Base-by-base conservation (phyloP, 2,113 vertebrate genomes). In the Rhabdomys dilectus region DNA sequence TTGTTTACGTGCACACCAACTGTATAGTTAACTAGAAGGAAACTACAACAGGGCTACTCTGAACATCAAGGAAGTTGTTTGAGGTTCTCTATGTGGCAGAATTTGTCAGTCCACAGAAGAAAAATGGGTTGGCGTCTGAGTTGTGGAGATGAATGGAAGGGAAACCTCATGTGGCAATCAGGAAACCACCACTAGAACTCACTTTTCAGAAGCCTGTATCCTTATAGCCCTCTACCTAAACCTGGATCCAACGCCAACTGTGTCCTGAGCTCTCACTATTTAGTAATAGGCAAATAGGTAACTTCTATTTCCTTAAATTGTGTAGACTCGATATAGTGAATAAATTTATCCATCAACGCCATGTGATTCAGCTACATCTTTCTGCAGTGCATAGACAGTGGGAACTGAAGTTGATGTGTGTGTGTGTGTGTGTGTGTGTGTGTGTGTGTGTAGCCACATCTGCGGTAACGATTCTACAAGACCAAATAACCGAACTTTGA, bases 21-120 rank as follows among this genome's bases (percentile, higher is more conserved):
- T n/a, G 72, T 58, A 31, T 53, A 75, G 60, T 60, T 77, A 76
- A 85, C 76, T 45, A 86, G 76, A 48, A 29, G 75, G 42, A 95
- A 96, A 94, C 94, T 92, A 93, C 95, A 76, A 26, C 56, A 92
- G 87, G 42, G 45, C 17, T 81, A 64, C 53, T 66, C 73, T 88
- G 60, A 97, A 42, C 8, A 64, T 68, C 11, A 45, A 95, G 93
- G 93, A 94, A 97, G 89, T 86, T 92, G 72, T 92, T 87, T 94
- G 96, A 95, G 75, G 75, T 89, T 96, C 68, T 84, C 48, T 77
- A 1, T 93, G 88, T 81, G 45, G 51, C 60, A 88, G n/a, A 76
- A 84, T 80, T 73, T 58, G 81, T 68, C 4, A 1, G 91, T 72
- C 70, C 75, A 62, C 82, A 88, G 64, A 90, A 72, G 78, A 90